Base-by-base conservation (phyloP, 2,113 vertebrate species). In the Callorhinus ursinus region DNA sequence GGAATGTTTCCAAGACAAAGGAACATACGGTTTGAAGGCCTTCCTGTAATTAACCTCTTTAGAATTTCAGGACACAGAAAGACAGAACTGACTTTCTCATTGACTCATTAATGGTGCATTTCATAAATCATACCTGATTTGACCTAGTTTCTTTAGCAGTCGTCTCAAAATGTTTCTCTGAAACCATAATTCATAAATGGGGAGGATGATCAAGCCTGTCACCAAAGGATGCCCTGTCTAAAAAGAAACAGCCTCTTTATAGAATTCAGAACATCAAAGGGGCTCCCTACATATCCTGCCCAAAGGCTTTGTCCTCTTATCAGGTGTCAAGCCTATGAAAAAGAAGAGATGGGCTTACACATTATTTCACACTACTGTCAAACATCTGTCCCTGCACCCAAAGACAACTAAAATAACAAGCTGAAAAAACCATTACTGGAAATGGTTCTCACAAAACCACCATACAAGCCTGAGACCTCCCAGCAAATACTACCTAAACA, bases 1-100 rank as follows among this genome's bases (percentile, higher is more conserved):
- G 87, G 49, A 82, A 90, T 74, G 31, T 92, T 96, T 93, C 83
- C 77, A 96, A 97, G 79, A 89, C 72, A 97, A 96, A 95, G 26
- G 69, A 97, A 91, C n/a, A 94, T 51, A 95, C 88, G 71, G 85
- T 92, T 93, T 94, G 92, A 96, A 96, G 79, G 90, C 53, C 61
- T 95, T 90, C 84, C 87, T 95, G 18, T 92, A 96, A 96, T 96
- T 97, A 97, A 96, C 96, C 87, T 96, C 72, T 96, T 97, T 83
- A 96, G 88, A 96, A 96, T 95, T 96, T 92, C 42, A 96, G 84
- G 90, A 84, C 83, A 96, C 49, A 97, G 71, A 82, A 96, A 82
- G 67, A 95, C 57, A 96, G 26, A 96, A 95, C 0, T 96, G 61
- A 93, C 83, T 97, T 96, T 96, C 67, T 95, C 81, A 87, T 11